Percentiles rank a stretch among this genome's conserved stretches.
phyloP scores from a whole-genome alignment of 2,113 vertebrate species.

The Antechinus flavipes region DNA sequence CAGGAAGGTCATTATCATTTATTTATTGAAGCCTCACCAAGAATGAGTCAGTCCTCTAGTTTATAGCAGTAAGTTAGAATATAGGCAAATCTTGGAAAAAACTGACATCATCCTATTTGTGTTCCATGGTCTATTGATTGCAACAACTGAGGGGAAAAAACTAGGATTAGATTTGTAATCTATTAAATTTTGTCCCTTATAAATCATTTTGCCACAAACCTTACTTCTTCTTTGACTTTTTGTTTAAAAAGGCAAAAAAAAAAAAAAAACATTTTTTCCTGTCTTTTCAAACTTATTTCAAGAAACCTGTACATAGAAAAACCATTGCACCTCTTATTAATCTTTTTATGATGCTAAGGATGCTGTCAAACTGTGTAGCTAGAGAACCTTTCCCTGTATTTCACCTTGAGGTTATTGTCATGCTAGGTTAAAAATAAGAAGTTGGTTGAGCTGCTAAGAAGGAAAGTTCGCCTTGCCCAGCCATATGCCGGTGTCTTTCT shows the following conservation, averaged over 20 bases:
- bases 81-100: neutral
- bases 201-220: neutral
- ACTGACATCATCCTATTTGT: neutral
- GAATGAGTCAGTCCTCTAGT: neutral
- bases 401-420: constrained; percentile 57
- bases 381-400: neutral
- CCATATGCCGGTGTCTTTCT: constrained; percentile 97
- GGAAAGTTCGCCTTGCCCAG: constrained; percentile 96
- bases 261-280: neutral
- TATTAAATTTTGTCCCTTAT: neutral
- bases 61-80: neutral
- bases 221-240: neutral
- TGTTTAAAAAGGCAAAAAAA: neutral
- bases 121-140: neutral
- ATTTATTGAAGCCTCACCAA: neutral
- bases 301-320: neutral
- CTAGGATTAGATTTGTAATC: neutral
- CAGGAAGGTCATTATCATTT: neutral
- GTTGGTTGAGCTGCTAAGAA: constrained; percentile 94
- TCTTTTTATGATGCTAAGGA: neutral
- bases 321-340: neutral
- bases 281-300: neutral
- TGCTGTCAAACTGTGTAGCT: neutral
- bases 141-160: neutral
- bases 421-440: constrained; percentile 95